Conservation (phyloP, 1,140 invertebrate species). For the Pseudomyrmex dendroicus region DNA sequence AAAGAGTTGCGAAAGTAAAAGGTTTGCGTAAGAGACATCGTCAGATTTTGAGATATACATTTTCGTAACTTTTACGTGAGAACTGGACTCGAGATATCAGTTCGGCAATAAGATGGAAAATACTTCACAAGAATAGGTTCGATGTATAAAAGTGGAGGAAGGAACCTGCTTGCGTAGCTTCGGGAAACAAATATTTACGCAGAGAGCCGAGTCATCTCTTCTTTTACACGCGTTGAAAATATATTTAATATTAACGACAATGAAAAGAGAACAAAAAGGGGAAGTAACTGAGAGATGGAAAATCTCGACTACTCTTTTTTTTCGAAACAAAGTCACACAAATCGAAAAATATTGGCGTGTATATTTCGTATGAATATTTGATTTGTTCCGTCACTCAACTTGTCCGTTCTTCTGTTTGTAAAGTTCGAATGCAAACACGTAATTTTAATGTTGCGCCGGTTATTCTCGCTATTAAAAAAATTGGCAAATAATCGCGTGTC, state of each 20-base stretch:
- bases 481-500: not conserved
- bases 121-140: constrained; percentile 13
- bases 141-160: constrained; percentile 24
- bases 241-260: constrained; percentile 39
- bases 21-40: too few species aligned
- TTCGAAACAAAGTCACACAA: not conserved
- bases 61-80: constrained; percentile 13
- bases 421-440: constrained; percentile 1
- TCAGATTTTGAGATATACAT: not conserved
- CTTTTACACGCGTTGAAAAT: constrained; percentile 6
- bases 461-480: not conserved
- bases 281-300: not conserved
- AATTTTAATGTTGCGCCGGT: not conserved
- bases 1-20: too few species aligned
- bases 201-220: constrained; percentile 39
- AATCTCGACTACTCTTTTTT: not conserved
- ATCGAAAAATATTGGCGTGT: not conserved
- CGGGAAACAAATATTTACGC: constrained; percentile 79
- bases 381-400: not conserved
- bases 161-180: constrained; percentile 42
- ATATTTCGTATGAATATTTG: not conserved
- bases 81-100: constrained; percentile 28
- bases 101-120: constrained; percentile 36
- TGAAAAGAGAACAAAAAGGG: not conserved
- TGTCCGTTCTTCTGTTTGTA: not conserved